phyloP scores from a whole-genome alignment of 2,113 vertebrate species.

The Stercorarius parasiticus region DNA sequence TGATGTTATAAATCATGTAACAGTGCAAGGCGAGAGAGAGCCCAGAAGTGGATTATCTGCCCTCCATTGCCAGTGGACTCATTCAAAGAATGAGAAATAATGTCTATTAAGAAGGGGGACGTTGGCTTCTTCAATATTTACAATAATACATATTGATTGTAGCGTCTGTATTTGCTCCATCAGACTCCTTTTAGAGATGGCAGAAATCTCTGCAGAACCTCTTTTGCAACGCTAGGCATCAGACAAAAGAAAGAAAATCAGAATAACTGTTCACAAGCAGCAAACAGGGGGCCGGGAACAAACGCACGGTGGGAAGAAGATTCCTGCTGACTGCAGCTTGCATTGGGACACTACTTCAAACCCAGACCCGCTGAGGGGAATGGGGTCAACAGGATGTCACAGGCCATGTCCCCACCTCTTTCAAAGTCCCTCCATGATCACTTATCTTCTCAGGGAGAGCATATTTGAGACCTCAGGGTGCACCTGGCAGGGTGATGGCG shows the following conservation, averaged over 20 bases:
- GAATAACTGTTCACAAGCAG: neutral
- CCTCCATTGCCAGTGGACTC: neutral
- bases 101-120: neutral
- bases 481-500: neutral
- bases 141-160: conserved; percentile 6
- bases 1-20: neutral
- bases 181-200: neutral
- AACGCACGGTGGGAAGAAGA: neutral
- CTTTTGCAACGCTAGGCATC: neutral
- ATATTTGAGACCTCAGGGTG: neutral
- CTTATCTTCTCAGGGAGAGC: neutral
- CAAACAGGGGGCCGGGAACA: neutral
- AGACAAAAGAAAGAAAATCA: neutral
- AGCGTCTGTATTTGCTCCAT: neutral
- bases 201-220: neutral
- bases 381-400: neutral
- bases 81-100: conserved; percentile 27
- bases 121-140: conserved; percentile 7
- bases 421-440: neutral
- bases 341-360: neutral
- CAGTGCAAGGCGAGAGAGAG: neutral
- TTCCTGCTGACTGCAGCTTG: neutral
- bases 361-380: neutral
- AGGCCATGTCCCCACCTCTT: neutral
- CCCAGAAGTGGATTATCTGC: conserved; percentile 8